Base-by-base conservation (phyloP, 1,140 invertebrate genomes). In the Mya arenaria region DNA sequence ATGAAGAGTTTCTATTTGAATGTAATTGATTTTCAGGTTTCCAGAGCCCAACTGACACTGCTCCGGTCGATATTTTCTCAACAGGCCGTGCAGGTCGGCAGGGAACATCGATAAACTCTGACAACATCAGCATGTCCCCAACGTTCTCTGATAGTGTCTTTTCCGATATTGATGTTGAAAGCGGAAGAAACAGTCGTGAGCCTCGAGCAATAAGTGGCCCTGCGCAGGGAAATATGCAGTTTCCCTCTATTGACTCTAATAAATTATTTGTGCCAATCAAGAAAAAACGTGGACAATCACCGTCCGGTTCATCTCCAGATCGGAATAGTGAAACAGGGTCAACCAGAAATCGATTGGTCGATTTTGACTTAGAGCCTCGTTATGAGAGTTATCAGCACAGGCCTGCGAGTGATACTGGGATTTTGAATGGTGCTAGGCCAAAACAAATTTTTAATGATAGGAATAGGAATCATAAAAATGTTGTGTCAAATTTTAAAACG, bases 241-340 rank as follows among this genome's bases (percentile, higher is more conserved):
- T n/a, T n/a, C 30, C 56, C 6, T 55, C 52, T 0, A 39, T 71
- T 48, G 79, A 82, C 25, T 48, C 25, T 17, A 73, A 82, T 34
- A 17, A 69, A 36, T 62, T 82, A 23, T 82, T 82, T 73, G 69
- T 82, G n/a, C 79, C 79, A 39, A 73, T 66, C 44, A 82, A 73
- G 32, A 82, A 82, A 32, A 82, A 82, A 28, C 56, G 48, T 23
- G 55, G 66, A 32, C 71, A 68, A 8, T 72, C 62, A 4, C 62
- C 68, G 4, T 60, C 69, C 5, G 68, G 39, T 0, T 82, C 65
- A 34, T 68, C 75, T 8, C 65, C 63, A 0, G 63, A 69, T 32
- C 30, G 65, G 41, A 36, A 28, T n/a, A 39, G 65, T 68, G 63
- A 68, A 30, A 60, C 36, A 28, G 39, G 55, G 23, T 41, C 37